Conservation (phyloP, 2,888 invertebrate genomes). For the Pachydiplax longipennis region DNA sequence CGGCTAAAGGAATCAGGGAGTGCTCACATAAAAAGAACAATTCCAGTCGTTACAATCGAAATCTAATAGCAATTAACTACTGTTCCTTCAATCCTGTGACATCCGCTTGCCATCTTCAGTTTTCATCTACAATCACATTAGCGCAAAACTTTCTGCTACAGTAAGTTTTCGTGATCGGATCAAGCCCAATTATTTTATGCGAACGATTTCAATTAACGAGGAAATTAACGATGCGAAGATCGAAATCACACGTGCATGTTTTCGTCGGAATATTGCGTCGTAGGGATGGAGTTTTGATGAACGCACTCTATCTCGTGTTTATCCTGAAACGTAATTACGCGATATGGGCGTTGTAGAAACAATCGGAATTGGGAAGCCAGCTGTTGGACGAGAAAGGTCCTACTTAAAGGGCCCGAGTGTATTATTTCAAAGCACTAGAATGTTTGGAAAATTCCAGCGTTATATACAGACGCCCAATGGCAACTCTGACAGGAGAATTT, state of each 20-base stretch:
- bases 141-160: background rate
- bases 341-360: background rate
- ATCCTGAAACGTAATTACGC: background rate
- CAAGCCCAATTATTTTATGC: background rate
- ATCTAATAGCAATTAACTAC: too few species aligned
- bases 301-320: background rate
- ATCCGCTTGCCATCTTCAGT: too few species aligned
- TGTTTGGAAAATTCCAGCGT: too few species aligned
- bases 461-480: too few species aligned
- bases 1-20: too few species aligned
- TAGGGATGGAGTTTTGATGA: background rate
- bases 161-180: background rate
- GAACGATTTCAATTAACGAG: background rate
- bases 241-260: background rate
- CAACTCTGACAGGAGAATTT: too few species aligned
- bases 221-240: background rate
- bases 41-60: too few species aligned
- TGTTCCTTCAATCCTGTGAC: too few species aligned
- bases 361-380: background rate
- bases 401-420: background rate
- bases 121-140: background rate
- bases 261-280: background rate
- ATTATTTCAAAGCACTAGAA: too few species aligned
- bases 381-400: background rate
- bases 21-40: too few species aligned